These are phyloP conservation scores for Camelus bactrianus DNA, from an alignment of 2,113 vertebrate genomes.

Conservation along the genomic window DNA sequence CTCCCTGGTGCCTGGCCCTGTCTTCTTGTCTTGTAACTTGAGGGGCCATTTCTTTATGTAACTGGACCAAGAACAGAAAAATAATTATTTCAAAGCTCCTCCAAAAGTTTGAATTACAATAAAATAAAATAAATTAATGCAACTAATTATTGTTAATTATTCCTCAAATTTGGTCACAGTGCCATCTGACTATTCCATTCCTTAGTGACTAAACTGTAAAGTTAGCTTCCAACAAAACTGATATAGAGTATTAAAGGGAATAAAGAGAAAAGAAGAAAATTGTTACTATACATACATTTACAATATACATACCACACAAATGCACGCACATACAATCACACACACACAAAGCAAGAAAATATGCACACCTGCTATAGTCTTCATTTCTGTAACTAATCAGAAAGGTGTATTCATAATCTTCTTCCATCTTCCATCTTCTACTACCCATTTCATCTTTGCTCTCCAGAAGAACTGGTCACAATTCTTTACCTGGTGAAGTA, in stretches of 20 bases:
- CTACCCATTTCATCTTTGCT: not conserved
- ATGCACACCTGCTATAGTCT: not conserved
- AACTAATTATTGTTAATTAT: not conserved
- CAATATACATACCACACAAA: not conserved
- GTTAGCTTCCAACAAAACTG: slow-evolving; percentile 10
- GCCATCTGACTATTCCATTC: not conserved
- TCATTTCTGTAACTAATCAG: not conserved
- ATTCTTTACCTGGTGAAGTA: not conserved
- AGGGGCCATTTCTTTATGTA: not conserved
- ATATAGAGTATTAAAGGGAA: not conserved
- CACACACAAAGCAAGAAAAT: not conserved
- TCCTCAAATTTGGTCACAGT: not conserved
- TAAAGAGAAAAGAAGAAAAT: not conserved
- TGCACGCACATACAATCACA: not conserved
- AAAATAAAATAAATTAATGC: not conserved
- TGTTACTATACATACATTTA: not conserved
- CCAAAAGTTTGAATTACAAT: not conserved
- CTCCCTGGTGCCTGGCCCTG: not conserved
- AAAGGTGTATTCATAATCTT: not conserved
- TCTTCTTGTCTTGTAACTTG: not conserved
- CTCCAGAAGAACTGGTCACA: not conserved
- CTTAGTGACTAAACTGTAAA: not conserved
- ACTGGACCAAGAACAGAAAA: slow-evolving; percentile 23
- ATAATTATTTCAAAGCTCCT: not conserved
- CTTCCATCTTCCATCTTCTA: not conserved